Base-by-base conservation (phyloP, 2,888 invertebrate genomes). In the Malthinus flaveolus region DNA sequence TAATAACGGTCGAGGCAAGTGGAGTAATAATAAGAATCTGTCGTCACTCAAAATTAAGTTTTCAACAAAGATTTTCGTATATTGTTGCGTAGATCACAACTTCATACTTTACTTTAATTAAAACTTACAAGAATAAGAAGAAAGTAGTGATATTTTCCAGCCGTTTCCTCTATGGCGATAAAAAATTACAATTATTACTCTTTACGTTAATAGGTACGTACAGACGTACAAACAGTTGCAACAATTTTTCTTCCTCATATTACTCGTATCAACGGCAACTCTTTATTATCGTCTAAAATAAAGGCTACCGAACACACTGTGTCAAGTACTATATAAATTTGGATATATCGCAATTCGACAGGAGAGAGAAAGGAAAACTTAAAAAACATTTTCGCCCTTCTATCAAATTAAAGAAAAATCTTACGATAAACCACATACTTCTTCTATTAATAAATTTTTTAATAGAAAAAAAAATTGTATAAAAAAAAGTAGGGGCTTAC, bases 101-200 rank as follows among this genome's bases (percentile, higher is more conserved):
- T 37, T 44, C 7, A 52, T 52, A 52, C 52, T 44, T 45, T 35
- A 34, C 23, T 52, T 52, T 52, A 52, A 52, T 52, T 52, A 52
- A 52, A 52, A 45, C 32, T 52, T 46, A 44, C 11, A 12, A 23
- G 36, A 35, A 52, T 44, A 35, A 52, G 45, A 35, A 31, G 45
- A 44, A 46, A 36, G 35, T 52, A 45, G 32, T 31, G 9, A n/a
- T 12, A 23, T 23, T 23, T 5, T 23, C 23, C 23, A 23, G 2
- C 23, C 45, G 31, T 52, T 52, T 52, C 45, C 35, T 52, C 5
- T 23, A 23, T 23, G 5, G 44, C 45, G 46, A 31, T 52, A 45
- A 44, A 36, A 37, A 50, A 35, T 32, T 45, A 45, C 37, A 52
- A 51, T 51, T 33, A 35, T 45, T 52, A 36, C 36, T 23, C 35